Evolutionary conservation across 2,888 invertebrate genomes (phyloP), one percentile per base, ranked within the genome.

Genomic region (Odontothrips loti): DNA sequence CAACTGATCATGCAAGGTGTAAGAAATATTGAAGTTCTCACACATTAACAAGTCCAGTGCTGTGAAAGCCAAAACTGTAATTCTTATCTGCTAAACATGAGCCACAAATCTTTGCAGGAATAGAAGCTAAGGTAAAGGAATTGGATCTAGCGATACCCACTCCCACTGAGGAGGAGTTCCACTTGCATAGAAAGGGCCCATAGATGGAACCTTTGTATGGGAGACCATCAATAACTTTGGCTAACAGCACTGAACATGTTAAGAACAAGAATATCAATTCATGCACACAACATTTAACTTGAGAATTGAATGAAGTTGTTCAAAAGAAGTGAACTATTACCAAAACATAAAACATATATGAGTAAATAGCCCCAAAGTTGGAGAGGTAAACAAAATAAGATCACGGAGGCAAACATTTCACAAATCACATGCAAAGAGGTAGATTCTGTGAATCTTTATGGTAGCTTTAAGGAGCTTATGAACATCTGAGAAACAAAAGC

Each of bases 361-460:
- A 23, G 68, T 23, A 75, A 27, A 75, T 27, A 75, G 68, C 68
- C 27, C 68, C 23, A 75, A 75, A 75, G 23, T n/a, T 68, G 23
- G 12, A 75, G 10, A 75, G 23, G n/a, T 20, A 75, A 75, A 75
- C 23, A 27, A 75, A 75, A 75, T 75, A 75, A 75, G 68, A 75
- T 75, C 68, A 27, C 27, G 27, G 23, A 27, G n/a, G 68, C n/a
- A 27, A 75, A 12, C 23, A 27, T 75, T 75, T 27, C 68, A 75
- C 68, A 75, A 75, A 75, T 75, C 68, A 75, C 68, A 75, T 75
- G 68, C 68, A 75, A 12, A 75, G 68, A 75, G 27, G 68, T 27
- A 75, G 68, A 75, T 75, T 75, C 23, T 23, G 68, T 75, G 68
- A 75, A 75, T 4, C 68, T 75, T 23, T 58, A 20, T 6, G n/a